Base-by-base conservation (phyloP, 2,113 vertebrate species). In the Aix galericulata region DNA sequence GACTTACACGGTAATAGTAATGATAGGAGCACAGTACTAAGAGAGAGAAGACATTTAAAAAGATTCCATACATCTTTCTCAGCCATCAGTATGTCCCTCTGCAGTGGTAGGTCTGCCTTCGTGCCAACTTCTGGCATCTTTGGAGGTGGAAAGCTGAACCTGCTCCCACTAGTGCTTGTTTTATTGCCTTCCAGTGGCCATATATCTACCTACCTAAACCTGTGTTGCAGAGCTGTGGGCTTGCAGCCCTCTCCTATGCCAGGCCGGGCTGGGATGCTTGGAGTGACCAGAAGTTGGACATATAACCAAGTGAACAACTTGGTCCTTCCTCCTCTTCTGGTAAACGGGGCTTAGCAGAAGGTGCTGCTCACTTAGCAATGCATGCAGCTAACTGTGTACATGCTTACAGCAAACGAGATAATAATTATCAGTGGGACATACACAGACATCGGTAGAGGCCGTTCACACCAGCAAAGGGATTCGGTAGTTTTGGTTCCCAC, bases 321-420 rank as follows among this genome's bases (percentile, higher is more conserved):
- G 59, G 29, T 71, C 60, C 63, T 66, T 23, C 23, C 64, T 27
- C 40, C 42, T 71, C 21, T 67, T 73, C 50, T 1, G 5, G 25
- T 84, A 83, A 63, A 40, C 0, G 0, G 2, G 8, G 18, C 7
- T 53, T 53, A 38, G 59, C 2, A 9, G 72, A 58, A 86, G 67
- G 26, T 63, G 36, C 34, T 86, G n/a, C 52, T 86, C 69, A 56
- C n/a, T 72, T 75, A 52, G 62, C 34, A 48, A 32, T 21, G 62
- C 25, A 14, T 31, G 6, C 66, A 82, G 13, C n/a, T 52, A 23
- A 38, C 53, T 74, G 13, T 67, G 12, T 42, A 23, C 63, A 55
- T 64, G 77, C 59, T 62, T 50, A 77, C 8, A 80, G 23, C 59
- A 77, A 62, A 55, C 36, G 74, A 68, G 71, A 13, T 44, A 32